Base-by-base conservation (phyloP, 2,888 invertebrate genomes). In the Petrolisthes cinctipes region DNA sequence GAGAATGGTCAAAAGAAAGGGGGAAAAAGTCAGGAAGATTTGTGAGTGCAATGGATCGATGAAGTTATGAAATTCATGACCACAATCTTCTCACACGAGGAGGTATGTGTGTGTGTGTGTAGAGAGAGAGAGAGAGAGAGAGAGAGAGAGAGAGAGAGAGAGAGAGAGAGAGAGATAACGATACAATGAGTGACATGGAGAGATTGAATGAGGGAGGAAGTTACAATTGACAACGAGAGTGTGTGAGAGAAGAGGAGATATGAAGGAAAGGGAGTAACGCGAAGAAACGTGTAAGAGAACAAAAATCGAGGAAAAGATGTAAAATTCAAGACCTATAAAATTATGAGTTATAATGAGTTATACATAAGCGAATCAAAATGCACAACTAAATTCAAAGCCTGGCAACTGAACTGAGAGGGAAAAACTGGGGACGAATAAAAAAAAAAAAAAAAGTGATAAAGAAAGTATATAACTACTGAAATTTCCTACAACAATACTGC, bases 61-160 rank as follows among this genome's bases (percentile, higher is more conserved):
- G 37, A 37, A 37, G 37, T 37, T 37, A 37, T 37, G 37, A 37
- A 37, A 37, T 37, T 37, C 37, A 37, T 37, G 37, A 37, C 37
- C 37, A 37, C 37, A 37, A 37, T 37, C 37, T 37, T 37, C 37
- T 37, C 37, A 37, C 37, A 37, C 37, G 2, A 37, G 37, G 37
- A 37, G 37, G 37, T 37, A 2, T 37, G 37, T 37, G 37, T 37
- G 37, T n/a, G 14, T n/a, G 14, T 66, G n/a, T 14, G n/a, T n/a
- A 3, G 66, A 66, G 66, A 66, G 66, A 66, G 66, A 66, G 66
- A 66, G 66, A 66, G 66, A 66, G 66, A 66, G 66, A 66, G 66
- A 66, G 66, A 66, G 66, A 66, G 66, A 66, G 66, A 66, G 66
- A 66, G 66, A 3, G 66, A 66, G 66, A 66, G 66, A 66, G 66